Base-by-base conservation (phyloP, 2,797 vertebrate species). In the Melanitta fusca region DNA sequence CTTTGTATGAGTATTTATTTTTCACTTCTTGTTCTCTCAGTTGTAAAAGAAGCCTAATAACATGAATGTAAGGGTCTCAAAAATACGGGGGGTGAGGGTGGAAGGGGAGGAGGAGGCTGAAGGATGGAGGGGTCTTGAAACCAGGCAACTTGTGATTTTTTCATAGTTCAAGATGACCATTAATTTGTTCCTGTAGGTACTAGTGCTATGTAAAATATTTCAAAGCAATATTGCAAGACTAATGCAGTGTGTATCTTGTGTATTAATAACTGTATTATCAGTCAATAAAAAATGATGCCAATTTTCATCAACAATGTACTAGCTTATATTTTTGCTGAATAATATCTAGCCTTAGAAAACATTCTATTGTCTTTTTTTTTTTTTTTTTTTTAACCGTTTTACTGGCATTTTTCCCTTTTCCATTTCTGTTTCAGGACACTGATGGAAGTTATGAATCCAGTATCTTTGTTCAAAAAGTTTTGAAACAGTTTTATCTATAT, bases 301-400 rank as follows among this genome's bases (percentile, higher is more conserved):
- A 56, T 58, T 72, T 87, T 43, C 14, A 73, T 53, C 20, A 88
- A 21, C 4, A 82, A 10, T 25, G 2, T 38, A 62, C 36, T 51
- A 49, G 4, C 11, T 2, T 32, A 34, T 56, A 3, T 24, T 68
- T 88, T 68, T 89, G 2, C 7, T 75, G 32, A 56, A 39, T 56
- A 74, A 6, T 65, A 10, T n/a, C 4, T 43, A 54, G 6, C 24
- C 38, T 5, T 45, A 61, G 16, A 71, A 79, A 18, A 0, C 54
- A 49, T 72, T 70, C 6, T 24, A 0, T 41, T 45, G 4, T 4
- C 3, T 0, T 2, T 24, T 3, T 70, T 81, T 4, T 51, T 64
- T 69, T 54, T 51, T 6, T 4, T 51, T 69, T 81, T 43, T 32
- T 27, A 4, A 47, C 10, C 9, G 13, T 38, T 84, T 74, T 10